Evolutionary conservation across 2,888 invertebrate species (phyloP), one percentile per base, ranked within the genome.

Genomic region (Galerucella nymphaeae): DNA sequence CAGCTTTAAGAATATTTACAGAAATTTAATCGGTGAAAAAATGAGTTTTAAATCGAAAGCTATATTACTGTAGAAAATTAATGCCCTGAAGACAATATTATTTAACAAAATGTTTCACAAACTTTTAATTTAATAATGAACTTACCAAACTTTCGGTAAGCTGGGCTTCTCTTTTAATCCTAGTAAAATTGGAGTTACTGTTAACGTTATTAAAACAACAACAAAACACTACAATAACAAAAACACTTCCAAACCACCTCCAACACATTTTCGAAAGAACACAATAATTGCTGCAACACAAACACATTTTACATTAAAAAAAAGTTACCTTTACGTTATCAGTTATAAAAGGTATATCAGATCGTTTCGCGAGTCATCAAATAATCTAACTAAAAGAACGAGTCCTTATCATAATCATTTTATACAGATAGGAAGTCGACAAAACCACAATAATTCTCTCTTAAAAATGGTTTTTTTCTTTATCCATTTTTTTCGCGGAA

Each of bases 191-290:
- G 48, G 13, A 9, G 55, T 38, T 42, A 42, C 58, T 58, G n/a
- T 62, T 13, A 42, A 38, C 38, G 41, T 62, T 38, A 67, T 62
- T 66, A 48, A 68, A 75, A 72, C 72, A 68, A 66, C 71, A 76
- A 75, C 75, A 73, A 67, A 75, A 75, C 76, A 76, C 76, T 63
- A 73, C 13, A 50, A 72, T 48, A 71, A 76, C 73, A 68, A 74
- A 55, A 71, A 68, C 75, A 76, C 74, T 63, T 48, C 59, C 53
- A 61, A 64, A 73, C 75, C 71, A 75, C 66, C 67, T 70, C 69
- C 70, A 53, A 63, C 74, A 73, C 71, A 63, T 68, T 68, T 72
- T 72, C 23, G 42, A 59, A n/a, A 59, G 61, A 58, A 65, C 68
- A 72, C 68, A 65, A 59, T 41, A 58, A 50, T 38, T 23, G 59